Evolutionary conservation across 2,797 vertebrate genomes (phyloP).

Genomic region (Pempheris klunzingeri): DNA sequence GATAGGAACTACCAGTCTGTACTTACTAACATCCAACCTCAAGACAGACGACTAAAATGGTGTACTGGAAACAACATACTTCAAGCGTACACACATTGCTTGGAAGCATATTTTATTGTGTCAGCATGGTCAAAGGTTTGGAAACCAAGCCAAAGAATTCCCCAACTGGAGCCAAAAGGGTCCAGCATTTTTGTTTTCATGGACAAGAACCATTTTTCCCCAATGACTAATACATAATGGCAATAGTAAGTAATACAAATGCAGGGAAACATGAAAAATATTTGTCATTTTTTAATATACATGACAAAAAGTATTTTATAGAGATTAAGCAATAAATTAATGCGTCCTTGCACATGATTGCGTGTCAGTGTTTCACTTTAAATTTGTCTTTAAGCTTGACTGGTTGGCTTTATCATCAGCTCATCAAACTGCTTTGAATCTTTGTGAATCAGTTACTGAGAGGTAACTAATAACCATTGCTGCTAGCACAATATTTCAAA

Average conservation of each 20-base stretch:
- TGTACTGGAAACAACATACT: background rate
- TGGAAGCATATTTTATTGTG: background rate
- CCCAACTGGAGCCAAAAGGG: constrained; percentile 22
- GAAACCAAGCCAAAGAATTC: constrained; percentile 43
- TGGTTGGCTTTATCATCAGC: background rate
- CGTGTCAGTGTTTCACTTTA: constrained; percentile 10
- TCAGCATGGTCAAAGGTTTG: constrained; percentile 19
- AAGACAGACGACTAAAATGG: background rate
- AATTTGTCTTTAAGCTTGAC: constrained; percentile 1
- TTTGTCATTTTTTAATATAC: background rate
- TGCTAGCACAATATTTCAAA: background rate
- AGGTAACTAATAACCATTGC: background rate
- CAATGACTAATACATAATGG: constrained; percentile 13
- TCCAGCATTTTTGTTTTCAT: constrained; percentile 31
- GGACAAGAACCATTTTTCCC: background rate
- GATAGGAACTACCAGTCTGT: background rate
- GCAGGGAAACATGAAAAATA: background rate
- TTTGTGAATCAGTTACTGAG: background rate
- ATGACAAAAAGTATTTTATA: too few species aligned
- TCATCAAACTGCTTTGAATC: background rate
- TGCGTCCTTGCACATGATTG: background rate
- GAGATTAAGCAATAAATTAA: background rate
- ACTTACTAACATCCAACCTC: background rate
- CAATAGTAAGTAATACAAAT: background rate
- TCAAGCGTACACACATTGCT: background rate